Conservation (phyloP, 1,140 invertebrate species). For the Drosophila nikananu region DNA sequence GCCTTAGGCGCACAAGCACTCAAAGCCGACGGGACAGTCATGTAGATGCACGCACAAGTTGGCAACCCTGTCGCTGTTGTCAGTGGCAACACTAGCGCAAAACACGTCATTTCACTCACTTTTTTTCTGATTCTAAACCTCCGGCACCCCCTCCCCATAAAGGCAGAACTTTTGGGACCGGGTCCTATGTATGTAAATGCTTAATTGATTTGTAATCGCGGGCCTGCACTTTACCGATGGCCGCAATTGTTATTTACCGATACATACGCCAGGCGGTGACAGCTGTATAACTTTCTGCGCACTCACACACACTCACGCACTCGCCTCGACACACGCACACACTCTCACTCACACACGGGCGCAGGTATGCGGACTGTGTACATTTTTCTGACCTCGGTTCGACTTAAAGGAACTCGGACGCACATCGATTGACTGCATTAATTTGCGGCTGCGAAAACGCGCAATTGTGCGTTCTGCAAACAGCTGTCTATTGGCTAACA, state of each 20-base stretch:
- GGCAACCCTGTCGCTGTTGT: conserved; percentile 53
- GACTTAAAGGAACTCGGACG: conserved; percentile 37
- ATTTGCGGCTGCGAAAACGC: background rate
- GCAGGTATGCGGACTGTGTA: conserved; percentile 56
- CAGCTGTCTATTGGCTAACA: conserved; percentile 15
- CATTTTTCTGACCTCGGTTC: conserved; percentile 74
- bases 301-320: conserved; percentile 46
- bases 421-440: conserved; percentile 9
- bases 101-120: conserved; percentile 56
- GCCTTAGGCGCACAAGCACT: background rate
- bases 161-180: conserved; percentile 7
- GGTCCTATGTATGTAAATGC: conserved; percentile 11
- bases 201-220: conserved; percentile 9
- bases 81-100: conserved; percentile 61
- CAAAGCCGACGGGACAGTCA: background rate
- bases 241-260: conserved; percentile 58
- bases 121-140: conserved; percentile 24
- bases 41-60: conserved; percentile 1
- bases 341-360: conserved; percentile 26
- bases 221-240: conserved; percentile 47
- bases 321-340: conserved; percentile 25
- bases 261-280: conserved; percentile 37
- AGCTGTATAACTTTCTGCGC: conserved; percentile 58
- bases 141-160: background rate
- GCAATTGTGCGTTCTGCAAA: conserved; percentile 3